Evolutionary conservation across 2,797 vertebrate species (phyloP).

Genomic region (Cyclura pinguis): DNA sequence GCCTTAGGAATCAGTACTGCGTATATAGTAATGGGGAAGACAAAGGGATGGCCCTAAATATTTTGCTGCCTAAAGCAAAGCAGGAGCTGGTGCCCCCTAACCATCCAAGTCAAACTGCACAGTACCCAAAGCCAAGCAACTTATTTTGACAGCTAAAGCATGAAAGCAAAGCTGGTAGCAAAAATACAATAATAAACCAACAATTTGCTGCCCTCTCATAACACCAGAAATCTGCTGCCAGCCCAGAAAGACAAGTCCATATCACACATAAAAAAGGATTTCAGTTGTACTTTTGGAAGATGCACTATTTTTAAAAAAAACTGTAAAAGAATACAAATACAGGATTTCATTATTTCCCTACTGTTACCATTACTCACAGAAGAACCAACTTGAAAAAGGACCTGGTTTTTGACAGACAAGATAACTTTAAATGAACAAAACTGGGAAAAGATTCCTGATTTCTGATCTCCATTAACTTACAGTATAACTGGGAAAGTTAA

Average conservation of each 20-base stretch:
- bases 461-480: neutral
- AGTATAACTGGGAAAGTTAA: neutral
- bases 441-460: neutral
- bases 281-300: neutral
- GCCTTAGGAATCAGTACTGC: neutral
- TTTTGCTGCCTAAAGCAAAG: too few relatives aligned
- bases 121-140: too few relatives aligned
- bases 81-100: too few relatives aligned
- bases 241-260: neutral
- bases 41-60: too few relatives aligned
- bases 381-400: neutral
- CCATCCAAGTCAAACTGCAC: too few relatives aligned
- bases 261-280: neutral
- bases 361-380: neutral
- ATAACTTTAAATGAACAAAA: neutral
- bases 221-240: too few relatives aligned
- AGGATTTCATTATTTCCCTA: neutral
- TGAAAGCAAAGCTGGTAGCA: too few relatives aligned
- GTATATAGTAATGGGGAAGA: neutral
- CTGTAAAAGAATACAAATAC: neutral
- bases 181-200: too few relatives aligned
- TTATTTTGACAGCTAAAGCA: too few relatives aligned
- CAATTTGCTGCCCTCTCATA: too few relatives aligned
- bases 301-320: neutral
- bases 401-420: conserved; percentile 6